Evolutionary conservation across 2,888 invertebrate genomes (phyloP), one percentile per base, ranked within the genome.

Genomic region (Catocala fraxini): DNA sequence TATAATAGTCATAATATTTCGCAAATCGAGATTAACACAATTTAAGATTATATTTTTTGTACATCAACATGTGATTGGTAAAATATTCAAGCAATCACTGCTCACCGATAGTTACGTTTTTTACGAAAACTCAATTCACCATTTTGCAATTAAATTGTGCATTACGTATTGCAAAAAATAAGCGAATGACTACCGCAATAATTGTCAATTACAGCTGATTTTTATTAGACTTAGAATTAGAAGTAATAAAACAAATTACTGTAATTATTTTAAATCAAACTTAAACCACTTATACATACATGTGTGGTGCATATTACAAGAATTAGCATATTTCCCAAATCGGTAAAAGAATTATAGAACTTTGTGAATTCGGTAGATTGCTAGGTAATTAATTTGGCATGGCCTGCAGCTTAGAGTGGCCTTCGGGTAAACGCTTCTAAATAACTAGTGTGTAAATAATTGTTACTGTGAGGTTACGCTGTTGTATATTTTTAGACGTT

Each of bases 181-280:
- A 11, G 15, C 56, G 9, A 57, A 62, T 53, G 12, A 53, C 53
- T 41, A 49, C 48, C 39, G 35, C 53, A 49, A 54, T 62, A 57
- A 62, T 57, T 56, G 52, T 43, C 62, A 57, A 62, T 62, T 57
- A 56, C 51, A 10, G 33, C 33, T 41, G 48, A 56, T 47, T 54
- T 61, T 62, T 57, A 57, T 62, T 56, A 57, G 39, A 62, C 57
- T 12, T 54, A 49, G 35, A 68, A 63, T 61, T 64, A 61, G 41
- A 6, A 5, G 57, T 52, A 57, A 68, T 61, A 65, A 63, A 64
- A 72, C 13, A 52, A 62, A 62, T 65, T 53, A 43, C 51, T 57
- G 53, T 62, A 47, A 61, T 61, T 59, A 52, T 52, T 52, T 49
- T 39, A 43, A 13, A 39, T 58, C 11, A 7, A 48, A 56, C 63